phyloP scores from a whole-genome alignment of 2,888 invertebrate species.

The Zonitis immaculata region DNA sequence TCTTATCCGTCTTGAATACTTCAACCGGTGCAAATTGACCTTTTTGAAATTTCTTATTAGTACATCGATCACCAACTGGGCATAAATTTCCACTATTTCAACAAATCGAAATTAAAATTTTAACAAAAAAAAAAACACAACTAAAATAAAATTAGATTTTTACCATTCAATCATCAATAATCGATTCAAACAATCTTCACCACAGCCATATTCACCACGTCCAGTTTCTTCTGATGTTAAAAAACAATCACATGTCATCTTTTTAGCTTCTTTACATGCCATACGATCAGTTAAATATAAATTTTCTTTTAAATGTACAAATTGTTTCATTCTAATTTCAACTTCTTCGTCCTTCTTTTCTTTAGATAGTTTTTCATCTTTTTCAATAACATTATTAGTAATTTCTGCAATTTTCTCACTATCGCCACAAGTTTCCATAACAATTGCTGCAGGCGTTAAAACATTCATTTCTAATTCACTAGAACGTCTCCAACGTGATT shows the following conservation, averaged over 20 bases:
- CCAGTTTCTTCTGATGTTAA: conserved; percentile 80
- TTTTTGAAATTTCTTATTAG: conserved; percentile 91
- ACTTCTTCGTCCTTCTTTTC: conserved; percentile 54
- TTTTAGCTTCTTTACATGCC: conserved; percentile 83
- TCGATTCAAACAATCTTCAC: conserved; percentile 93
- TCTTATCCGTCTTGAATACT: conserved; percentile 87
- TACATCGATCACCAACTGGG: conserved; percentile 83
- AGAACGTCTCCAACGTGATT: conserved; percentile 72
- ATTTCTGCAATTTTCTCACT: conserved; percentile 15
- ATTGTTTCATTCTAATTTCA: conserved; percentile 64
- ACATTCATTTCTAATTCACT: conserved; percentile 35
- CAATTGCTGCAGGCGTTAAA: conserved; percentile 12
- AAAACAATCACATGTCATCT: conserved; percentile 95
- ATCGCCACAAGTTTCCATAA: conserved; percentile 20
- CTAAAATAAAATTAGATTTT: conserved; percentile 27
- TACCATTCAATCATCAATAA: conserved; percentile 98
- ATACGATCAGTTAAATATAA: conserved; percentile 79
- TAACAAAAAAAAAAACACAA: not conserved
- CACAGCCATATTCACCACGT: conserved; percentile 82
- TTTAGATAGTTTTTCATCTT: conserved; percentile 34
- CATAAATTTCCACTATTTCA: conserved; percentile 76
- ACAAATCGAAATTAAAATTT: not conserved
- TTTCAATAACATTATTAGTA: conserved; percentile 15
- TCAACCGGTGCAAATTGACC: conserved; percentile 78
- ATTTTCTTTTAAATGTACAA: conserved; percentile 78